Base-by-base conservation (phyloP, 2,113 vertebrate genomes). In the Centropus unirufus region DNA sequence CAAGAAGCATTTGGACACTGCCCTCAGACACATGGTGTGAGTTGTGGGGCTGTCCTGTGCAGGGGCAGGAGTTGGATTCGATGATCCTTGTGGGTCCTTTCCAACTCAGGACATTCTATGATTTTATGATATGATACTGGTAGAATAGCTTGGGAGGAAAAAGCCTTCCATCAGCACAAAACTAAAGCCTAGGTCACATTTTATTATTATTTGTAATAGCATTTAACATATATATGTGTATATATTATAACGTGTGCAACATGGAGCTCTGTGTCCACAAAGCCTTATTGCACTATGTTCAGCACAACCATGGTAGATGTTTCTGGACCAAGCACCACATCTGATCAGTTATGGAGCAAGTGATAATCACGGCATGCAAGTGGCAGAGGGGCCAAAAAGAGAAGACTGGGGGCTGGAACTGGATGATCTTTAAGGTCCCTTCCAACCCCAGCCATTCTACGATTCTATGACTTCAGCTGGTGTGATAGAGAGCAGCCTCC, bases 251-350 rank as follows among this genome's bases (percentile, higher is more conserved):
- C 0, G 0, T 27, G 23, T 21, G 4, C 9, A 32, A 4, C 13
- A 5, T 0, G 0, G 49, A 68, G 32, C 24, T 81, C 21, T 44
- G 0, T 15, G 34, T 23, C 17, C 54, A 9, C 5, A 0, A 42
- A 57, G n/a, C 9, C 29, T 40, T 13, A 6, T 2, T 46, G 49
- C 34, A 5, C 10, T 5, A 14, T 8, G 14, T 29, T 74, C 64
- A 22, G 67, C 46, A 6, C 59, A 24, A 2, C 11, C 52, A 1
- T 0, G 1, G 29, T 27, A 59, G 23, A 8, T 14, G 5, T 30
- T 57, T 24, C 58, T 61, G 30, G 5, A n/a, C 29, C 15, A 19
- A 24, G 61, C 52, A 29, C 4, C 23, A 15, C 4, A 0, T 6
- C 26, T 70, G 20, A 29, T 27, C 24, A 9, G 5, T 8, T 29